Evolutionary conservation across 2,797 vertebrate genomes (phyloP), one percentile per base, ranked within the genome.

Genomic region (Lepidocolaptes lacrymiger): DNA sequence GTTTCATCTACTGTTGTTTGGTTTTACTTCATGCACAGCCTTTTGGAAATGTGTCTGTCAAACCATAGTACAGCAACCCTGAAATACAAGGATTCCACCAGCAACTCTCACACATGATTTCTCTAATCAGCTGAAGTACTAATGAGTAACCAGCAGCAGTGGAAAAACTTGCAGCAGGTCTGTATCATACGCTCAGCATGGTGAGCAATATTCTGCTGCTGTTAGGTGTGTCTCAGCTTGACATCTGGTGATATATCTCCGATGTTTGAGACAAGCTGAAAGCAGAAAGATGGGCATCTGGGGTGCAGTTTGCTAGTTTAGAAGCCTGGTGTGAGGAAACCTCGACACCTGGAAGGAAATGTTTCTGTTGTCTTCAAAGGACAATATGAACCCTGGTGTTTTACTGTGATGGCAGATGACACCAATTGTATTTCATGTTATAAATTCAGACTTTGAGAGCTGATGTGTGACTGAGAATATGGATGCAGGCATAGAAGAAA

Each of bases 231-330:
- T 94, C 71, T 77, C 85, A 91, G 49, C 51, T 69, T 92, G 92
- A 85, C 56, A 58, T 75, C 52, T 91, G 77, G 54, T 79, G 54
- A 90, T 75, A 26, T 4, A 80, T 86, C 48, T 88, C 9, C 66
- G 63, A 12, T 48, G 62, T 82, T 22, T 85, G 91, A 81, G 86
- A 55, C 2, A 6, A 59, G 55, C 78, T 66, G 51, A 63, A 75
- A 92, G 68, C 0, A 15, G 48, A 85, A 83, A 81, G 46, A 82
- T 76, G 79, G 72, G 88, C 55, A 79, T 62, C 91, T 89, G 63
- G 90, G 90, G 88, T 76, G 83, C 67, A 64, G 36, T 85, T 96
- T 93, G 36, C 54, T 88, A 59, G 30, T 61, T 88, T 52, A 77
- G 82, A 61, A 92, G 55, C 56, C 39, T 48, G 39, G 73, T 41